A percentile compares a stretch with the other conserved stretches of the same genome.
Conservation (phyloP, 2,888 invertebrate genomes). For the Rhamphomyia laevipes region DNA sequence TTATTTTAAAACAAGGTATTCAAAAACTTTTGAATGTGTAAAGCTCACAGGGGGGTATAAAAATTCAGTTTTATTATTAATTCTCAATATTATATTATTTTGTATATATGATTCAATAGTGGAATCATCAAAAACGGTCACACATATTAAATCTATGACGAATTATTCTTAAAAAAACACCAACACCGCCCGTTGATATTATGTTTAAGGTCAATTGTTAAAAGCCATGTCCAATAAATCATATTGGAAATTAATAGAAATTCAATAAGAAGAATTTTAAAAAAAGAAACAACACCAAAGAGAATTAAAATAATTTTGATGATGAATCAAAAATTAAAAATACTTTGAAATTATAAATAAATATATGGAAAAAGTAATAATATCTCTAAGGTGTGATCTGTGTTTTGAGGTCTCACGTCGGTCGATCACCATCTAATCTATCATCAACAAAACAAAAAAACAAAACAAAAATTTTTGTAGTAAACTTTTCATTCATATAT, state of each 20-base stretch:
- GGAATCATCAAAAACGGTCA: no score
- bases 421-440: background rate
- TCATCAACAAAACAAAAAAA: background rate
- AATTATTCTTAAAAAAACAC: no score
- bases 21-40: no score
- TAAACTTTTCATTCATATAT: background rate
- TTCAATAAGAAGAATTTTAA: background rate
- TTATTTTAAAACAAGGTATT: no score
- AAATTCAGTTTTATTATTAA: no score
- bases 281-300: background rate
- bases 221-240: slow-evolving; percentile 10
- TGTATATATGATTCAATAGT: no score
- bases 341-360: background rate
- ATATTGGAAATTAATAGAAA: background rate
- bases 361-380: background rate
- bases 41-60: no score
- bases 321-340: background rate
- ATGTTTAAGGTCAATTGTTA: background rate
- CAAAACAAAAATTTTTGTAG: background rate
- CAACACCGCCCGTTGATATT: no score
- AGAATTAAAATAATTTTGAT: background rate
- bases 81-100: no score
- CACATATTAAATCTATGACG: no score
- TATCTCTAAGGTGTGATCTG: slow-evolving; percentile 2
- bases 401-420: slow-evolving; percentile 10